Base-by-base conservation (phyloP, 2,113 vertebrate species). In the Merops nubicus region DNA sequence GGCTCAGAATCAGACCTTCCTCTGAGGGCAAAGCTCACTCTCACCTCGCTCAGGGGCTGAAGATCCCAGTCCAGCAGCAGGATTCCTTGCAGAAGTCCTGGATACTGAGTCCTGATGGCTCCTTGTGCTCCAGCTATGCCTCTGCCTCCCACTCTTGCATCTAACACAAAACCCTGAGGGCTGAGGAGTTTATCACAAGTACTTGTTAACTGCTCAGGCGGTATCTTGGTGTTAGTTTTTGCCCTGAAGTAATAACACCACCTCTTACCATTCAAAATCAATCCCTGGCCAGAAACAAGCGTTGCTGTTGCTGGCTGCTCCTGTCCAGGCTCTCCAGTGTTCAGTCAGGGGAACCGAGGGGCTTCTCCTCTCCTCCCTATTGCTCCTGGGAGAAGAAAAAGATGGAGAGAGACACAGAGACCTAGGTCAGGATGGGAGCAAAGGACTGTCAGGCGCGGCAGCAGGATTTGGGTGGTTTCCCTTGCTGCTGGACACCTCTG, bases 111-210 rank as follows among this genome's bases (percentile, higher is more conserved):
- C 31, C n/a, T 28, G 42, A 34, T 67, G 79, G 91, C 64, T 67
- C 50, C 1, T 62, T 38, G 8, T 63, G 42, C 50, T 88, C 65
- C 1, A 1, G 10, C 33, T 33, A 4, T 25, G n/a, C 29, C 47
- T 45, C 34, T 73, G 72, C 17, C 56, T 34, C 25, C 16, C 20
- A 34, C 8, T 11, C 22, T 20, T 82, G 36, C 6, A 48, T 76
- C 26, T 33, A 45, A 69, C 0, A 0, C 28, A 82, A 65, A 67
- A 47, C 36, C n/a, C 57, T 29, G 18, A 0, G 5, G 29, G 22
- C 38, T n/a, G 26, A 36, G 16, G 29, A 31, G 12, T 38, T 81
- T 43, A 34, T 60, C 23, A 20, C 23, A 73, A 78, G 15, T 43
- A 50, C 45, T 56, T 38, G 19, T 43, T 73, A 67, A 83, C 20